These are phyloP conservation scores for Thamnophis elegans DNA, from an alignment of 2,797 vertebrate genomes.

Conservation along the genomic window DNA sequence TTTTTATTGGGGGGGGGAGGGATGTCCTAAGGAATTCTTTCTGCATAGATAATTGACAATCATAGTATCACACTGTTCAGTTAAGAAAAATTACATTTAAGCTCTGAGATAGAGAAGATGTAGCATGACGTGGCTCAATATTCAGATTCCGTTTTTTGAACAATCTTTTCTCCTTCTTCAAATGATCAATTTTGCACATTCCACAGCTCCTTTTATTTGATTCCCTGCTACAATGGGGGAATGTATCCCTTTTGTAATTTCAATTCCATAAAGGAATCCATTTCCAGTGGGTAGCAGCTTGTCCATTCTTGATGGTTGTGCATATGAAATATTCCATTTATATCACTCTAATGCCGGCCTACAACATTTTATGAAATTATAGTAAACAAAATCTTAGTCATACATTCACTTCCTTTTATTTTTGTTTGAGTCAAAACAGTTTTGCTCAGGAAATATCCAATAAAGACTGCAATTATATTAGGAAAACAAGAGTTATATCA, in stretches of 20 bases:
- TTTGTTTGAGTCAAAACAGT: slow-evolving; percentile 28
- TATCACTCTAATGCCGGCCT: not conserved
- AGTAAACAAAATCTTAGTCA: slow-evolving; percentile 20
- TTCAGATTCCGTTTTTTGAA: slow-evolving; percentile 15
- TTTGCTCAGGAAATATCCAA: slow-evolving; percentile 46
- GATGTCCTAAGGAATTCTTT: not conserved
- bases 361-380: not conserved
- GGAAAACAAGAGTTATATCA: not conserved
- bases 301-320: slow-evolving; percentile 9
- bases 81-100: slow-evolving; percentile 13
- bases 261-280: slow-evolving; percentile 9
- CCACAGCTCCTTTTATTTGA: not conserved
- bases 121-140: not conserved
- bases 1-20: no score
- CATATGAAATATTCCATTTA: slow-evolving; percentile 7
- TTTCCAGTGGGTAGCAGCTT: not conserved
- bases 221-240: not conserved
- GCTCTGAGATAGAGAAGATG: not conserved
- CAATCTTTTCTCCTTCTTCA: not conserved
- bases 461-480: not conserved
- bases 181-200: not conserved
- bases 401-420: not conserved
- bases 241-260: slow-evolving; percentile 16
- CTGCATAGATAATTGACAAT: not conserved
- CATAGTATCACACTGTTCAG: not conserved